Base-by-base conservation (phyloP, 1,140 invertebrate species). In the Scaptomyza graminum region DNA sequence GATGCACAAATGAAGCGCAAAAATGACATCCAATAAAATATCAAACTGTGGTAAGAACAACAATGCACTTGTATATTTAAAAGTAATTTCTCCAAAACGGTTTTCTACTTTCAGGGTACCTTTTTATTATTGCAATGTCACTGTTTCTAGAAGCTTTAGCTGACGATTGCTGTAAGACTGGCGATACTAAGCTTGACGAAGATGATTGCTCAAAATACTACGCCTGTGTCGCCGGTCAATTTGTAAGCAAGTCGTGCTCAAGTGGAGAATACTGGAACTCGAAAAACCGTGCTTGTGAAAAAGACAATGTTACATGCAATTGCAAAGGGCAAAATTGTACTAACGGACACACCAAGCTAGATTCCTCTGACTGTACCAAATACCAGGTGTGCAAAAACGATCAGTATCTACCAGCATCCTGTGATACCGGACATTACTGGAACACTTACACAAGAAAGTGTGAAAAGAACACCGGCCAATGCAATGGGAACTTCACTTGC, bases 181-280 rank as follows among this genome's bases (percentile, higher is more conserved):
- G 83, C 12, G 82, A 87, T 0, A 76, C 61, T 1, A 49, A 82
- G 31, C 12, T 22, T 3, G 71, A 82, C 34, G 18, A 37, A 11
- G 46, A 63, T 31, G 83, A 87, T 37, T 87, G 82, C 47, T 61
- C 64, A 11, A 59, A 69, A 43, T 87, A 79, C 37, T 77, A 34
- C 12, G 37, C 8, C n/a, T 87, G 83, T 49, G 78, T 75, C 8
- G 55, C 41, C 1, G 83, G 83, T 0, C 25, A 70, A 25, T 87
- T 83, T 13, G 59, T 72, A 0, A 66, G 37, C 0, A 82, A 78
- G 57, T 69, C 78, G 0, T 85, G 81, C 41, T 31, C 43, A 0
- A 9, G 6, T n/a, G 78, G 74, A n/a, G 0, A 25, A 0, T 85
- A 75, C 34, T 85, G 82, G 82, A 69, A 72, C 22, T 0, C 11